A percentile compares a stretch with the other conserved stretches of the same genome.
Evolutionary conservation across 2,888 invertebrate species (phyloP).

Genomic region (Pristionchus exspectatus): DNA sequence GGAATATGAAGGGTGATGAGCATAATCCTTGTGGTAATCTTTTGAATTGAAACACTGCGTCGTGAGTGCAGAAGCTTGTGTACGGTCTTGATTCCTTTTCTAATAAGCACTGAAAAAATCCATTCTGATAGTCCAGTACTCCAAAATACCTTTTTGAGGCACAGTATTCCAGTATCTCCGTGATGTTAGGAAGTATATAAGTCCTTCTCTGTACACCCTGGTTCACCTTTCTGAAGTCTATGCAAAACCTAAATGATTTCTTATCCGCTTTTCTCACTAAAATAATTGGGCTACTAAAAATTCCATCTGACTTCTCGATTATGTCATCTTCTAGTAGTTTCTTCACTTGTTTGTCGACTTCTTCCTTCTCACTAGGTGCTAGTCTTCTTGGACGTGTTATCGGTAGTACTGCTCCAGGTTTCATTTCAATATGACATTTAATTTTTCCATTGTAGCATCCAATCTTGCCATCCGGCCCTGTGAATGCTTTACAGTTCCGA

Average conservation of each 20-base stretch:
- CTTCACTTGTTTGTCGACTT: not conserved
- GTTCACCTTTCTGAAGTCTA: slow-evolving; percentile 7
- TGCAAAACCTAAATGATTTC: not conserved
- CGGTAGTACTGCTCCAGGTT: not conserved
- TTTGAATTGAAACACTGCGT: no score
- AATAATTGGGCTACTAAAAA: not conserved
- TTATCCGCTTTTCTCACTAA: slow-evolving; percentile 34
- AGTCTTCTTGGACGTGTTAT: not conserved
- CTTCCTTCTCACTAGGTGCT: not conserved
- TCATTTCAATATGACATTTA: not conserved
- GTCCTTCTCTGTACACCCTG: not conserved
- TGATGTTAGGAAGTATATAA: slow-evolving; percentile 26
- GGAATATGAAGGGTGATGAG: slow-evolving; percentile 56
- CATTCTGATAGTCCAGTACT: slow-evolving; percentile 57
- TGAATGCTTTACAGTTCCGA: not conserved
- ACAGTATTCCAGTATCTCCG: slow-evolving; percentile 34
- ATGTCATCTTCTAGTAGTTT: not conserved
- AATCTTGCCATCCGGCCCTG: not conserved
- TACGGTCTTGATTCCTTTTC: not conserved
- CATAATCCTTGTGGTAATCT: not conserved
- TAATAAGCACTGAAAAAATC: slow-evolving; percentile 59
- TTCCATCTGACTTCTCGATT: not conserved
- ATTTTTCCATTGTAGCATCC: slow-evolving; percentile 15
- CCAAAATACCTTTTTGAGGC: slow-evolving; percentile 51
- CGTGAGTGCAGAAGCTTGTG: no score